These are phyloP conservation scores for Melanocharis versteri DNA, from an alignment of 2,113 vertebrate genomes.

Conservation along the genomic window DNA sequence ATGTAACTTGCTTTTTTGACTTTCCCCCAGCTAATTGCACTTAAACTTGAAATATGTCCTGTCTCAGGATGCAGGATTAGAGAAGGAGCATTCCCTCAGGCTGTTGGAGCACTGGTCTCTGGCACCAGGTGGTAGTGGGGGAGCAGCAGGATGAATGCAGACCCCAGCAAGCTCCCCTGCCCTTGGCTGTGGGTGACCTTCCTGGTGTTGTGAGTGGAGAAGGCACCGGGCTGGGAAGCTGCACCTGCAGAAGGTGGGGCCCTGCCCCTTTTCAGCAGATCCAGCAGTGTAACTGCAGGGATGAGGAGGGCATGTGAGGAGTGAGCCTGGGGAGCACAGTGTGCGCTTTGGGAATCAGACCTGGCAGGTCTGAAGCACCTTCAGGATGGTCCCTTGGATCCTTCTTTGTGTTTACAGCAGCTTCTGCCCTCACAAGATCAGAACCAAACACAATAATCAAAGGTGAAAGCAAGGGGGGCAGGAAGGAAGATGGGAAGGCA, in stretches of 20 bases:
- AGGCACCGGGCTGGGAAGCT: background rate
- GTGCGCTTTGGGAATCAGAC: rapidly evolving
- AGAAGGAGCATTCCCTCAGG: background rate
- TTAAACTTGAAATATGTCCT: background rate
- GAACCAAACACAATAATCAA: background rate
- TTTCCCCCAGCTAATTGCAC: background rate
- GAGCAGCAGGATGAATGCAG: background rate
- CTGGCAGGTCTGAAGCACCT: background rate
- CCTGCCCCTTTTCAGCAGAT: background rate
- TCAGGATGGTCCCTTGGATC: background rate
- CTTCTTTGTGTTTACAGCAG: background rate
- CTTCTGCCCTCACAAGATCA: background rate
- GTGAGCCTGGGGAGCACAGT: background rate
- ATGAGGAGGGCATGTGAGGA: rapidly evolving
- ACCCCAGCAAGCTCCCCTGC: background rate
- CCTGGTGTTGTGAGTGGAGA: background rate
- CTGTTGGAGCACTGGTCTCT: background rate
- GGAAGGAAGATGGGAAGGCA: background rate
- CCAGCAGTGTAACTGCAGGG: background rate
- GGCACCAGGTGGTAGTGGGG: background rate
- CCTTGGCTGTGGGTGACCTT: background rate
- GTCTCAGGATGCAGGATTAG: background rate
- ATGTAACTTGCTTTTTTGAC: background rate
- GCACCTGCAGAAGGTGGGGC: no score
- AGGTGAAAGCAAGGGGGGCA: background rate